Base-by-base conservation (phyloP, 2,888 invertebrate species). In the Automeris io region DNA sequence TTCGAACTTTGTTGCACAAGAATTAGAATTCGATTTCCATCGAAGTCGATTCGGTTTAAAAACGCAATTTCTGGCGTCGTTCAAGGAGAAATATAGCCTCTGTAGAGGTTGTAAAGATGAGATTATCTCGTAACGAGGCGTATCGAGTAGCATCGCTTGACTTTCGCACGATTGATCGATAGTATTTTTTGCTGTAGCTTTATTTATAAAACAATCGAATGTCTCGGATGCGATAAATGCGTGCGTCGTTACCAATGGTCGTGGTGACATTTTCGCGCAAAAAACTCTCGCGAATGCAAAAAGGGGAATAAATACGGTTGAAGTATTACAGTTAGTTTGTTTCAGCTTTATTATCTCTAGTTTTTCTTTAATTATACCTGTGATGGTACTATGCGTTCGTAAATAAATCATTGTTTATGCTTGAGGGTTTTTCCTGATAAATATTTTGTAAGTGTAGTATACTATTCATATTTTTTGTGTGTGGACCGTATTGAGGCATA, bases 141-240 rank as follows among this genome's bases (percentile, higher is more conserved):
- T 80, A 81, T 82, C 81, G 61, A 60, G 52, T 49, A 45, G 55
- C 73, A 82, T 83, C 82, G 69, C 66, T 65, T 70, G 81, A 70
- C 76, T 80, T 85, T 83, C 83, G 85, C 83, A 80, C 83, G 83
- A 83, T 86, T 86, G 86, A 86, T 86, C 80, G 85, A 81, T 86
- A 82, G 83, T 79, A 78, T 82, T 86, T 86, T 86, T 86, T 86
- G 83, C 77, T 64, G 63, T 57, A 61, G 70, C 72, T 81, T 80
- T 83, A 83, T 85, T 83, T 83, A 83, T 85, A 86, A 86, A 85
- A 86, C 85, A 86, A 85, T 86, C 74, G 85, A 76, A 76, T 71
- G 73, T 75, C 72, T 69, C 62, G 65, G 61, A 67, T 57, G 70
- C 76, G 71, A 79, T 81, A 74, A 80, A 79, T 70, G 79, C 68